Conservation (phyloP, 64 coral and sea anemone genomes). For the Montipora efflorescens region DNA sequence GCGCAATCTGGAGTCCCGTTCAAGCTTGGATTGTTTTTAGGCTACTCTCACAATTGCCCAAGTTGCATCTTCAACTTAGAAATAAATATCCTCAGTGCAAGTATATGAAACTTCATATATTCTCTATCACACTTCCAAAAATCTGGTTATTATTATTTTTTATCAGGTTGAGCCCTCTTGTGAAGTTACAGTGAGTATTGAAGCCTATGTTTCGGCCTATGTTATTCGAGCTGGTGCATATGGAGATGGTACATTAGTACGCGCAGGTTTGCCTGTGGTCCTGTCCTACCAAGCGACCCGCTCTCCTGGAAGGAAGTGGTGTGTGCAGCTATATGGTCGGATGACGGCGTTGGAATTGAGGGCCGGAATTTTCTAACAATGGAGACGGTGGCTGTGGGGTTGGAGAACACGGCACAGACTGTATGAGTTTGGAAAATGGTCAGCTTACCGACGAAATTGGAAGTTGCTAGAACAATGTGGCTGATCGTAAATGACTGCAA, state of each 20-base stretch:
- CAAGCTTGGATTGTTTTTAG: too few relatives aligned
- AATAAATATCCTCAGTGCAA: too few relatives aligned
- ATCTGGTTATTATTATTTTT: not conserved
- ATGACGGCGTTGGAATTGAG: conserved; percentile 16
- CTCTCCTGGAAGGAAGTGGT: not conserved
- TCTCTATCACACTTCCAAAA: too few relatives aligned
- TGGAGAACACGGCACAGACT: not conserved
- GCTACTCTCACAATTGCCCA: too few relatives aligned
- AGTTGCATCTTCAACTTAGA: too few relatives aligned
- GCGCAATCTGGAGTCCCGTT: too few relatives aligned
- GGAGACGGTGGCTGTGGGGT: not conserved
- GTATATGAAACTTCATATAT: not conserved
- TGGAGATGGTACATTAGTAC: conserved; percentile 13
- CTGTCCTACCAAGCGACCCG: conserved; percentile 33
- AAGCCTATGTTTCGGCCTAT: not conserved
- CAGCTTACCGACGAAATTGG: not conserved
- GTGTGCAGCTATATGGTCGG: not conserved
- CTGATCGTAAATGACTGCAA: not conserved
- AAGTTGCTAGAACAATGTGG: not conserved
- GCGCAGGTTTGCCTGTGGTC: not conserved
- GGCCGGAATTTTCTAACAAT: conserved; percentile 52
- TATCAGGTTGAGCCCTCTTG: not conserved
- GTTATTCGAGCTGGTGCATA: conserved; percentile 20
- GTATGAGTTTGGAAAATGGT: not conserved
- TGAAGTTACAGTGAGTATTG: not conserved